Evolutionary conservation across 2,113 vertebrate genomes (phyloP), one percentile per base, ranked within the genome.

Genomic region (Lophochroa leadbeateri): DNA sequence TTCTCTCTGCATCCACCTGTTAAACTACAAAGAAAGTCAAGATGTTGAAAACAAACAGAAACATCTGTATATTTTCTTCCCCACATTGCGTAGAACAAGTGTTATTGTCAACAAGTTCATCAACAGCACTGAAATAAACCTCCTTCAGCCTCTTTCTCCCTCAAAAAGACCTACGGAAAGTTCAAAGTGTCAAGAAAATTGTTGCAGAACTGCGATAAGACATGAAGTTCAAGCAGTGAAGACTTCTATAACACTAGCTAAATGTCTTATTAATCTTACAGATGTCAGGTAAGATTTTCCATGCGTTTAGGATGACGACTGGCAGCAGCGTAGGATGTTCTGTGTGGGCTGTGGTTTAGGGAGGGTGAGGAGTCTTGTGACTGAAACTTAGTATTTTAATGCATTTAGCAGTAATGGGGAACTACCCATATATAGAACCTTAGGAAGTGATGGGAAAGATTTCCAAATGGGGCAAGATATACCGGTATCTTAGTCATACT

Each of bases 181-280:
- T 96, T 95, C 92, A 95, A 57, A n/a, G 31, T 82, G 80, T 82
- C 94, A 89, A 74, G 84, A 89, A 86, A 91, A 96, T 92, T 67
- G 64, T 77, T 81, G 83, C 52, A 90, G 44, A 71, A 31, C 46
- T 83, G 37, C 72, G 90, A 81, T 81, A 77, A 82, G 67, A 58
- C 37, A 28, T 37, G 77, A 63, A 1, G 0, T 95, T 83, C 0
- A 2, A 96, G 63, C 55, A 90, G 19, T 18, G 4, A 81, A 61
- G 72, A 33, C 60, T 88, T 95, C 47, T 47, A 20, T 86, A 84
- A 65, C 41, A 5, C 71, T 75, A 72, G 50, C 83, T 88, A 89
- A 95, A 93, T 85, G 75, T n/a, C 60, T 91, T 86, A 88, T 90
- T 91, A 94, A 91, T 91, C 83, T 83, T 83, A 88, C 44, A 55